Evolutionary conservation across 2,797 vertebrate species (phyloP), one percentile per base, ranked within the genome.

Genomic region (Molothrus aeneus): DNA sequence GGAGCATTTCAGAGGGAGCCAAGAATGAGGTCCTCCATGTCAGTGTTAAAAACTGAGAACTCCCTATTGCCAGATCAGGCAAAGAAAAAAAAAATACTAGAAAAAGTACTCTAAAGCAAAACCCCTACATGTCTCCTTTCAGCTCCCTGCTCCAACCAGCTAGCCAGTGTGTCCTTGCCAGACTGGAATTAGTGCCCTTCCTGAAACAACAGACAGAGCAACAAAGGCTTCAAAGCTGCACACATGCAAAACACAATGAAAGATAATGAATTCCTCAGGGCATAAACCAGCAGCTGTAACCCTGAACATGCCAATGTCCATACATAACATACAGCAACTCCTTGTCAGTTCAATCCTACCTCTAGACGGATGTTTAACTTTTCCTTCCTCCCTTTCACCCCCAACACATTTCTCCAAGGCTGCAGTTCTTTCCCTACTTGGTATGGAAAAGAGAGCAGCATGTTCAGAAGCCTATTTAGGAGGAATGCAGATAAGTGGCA

Each of bases 401-500:
- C 34, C 50, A 75, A 42, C 12, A 66, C 16, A 65, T 66, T 88
- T 94, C 86, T 92, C 74, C 57, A 83, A 75, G 65, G 74, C 71
- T 72, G 47, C 54, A 90, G 80, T 60, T 80, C 95, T 79, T 94
- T 94, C 97, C 96, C 93, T 97, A 97, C 94, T 96, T 96, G 97
- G 96, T 86, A 91, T 93, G 96, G 95, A 97, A 97, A 97, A 93
- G 74, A 77, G 78, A 80, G 50, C 73, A n/a, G 42, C 15, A 17
- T 8, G 13, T 80, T 91, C 50, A 90, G 93, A 90, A 85, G 84
- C 83, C 91, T 80, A 29, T 95, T 95, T 92, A 83, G 88, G 66
- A 95, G 92, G 95, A 97, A 96, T 92, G 90, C 72, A 97, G 96
- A 96, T 96, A 96, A 95, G 95, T 87, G 78, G 88, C 81, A 93